Base-by-base conservation (phyloP, 2,888 invertebrate genomes). In the Sclerodermus sp. region DNA sequence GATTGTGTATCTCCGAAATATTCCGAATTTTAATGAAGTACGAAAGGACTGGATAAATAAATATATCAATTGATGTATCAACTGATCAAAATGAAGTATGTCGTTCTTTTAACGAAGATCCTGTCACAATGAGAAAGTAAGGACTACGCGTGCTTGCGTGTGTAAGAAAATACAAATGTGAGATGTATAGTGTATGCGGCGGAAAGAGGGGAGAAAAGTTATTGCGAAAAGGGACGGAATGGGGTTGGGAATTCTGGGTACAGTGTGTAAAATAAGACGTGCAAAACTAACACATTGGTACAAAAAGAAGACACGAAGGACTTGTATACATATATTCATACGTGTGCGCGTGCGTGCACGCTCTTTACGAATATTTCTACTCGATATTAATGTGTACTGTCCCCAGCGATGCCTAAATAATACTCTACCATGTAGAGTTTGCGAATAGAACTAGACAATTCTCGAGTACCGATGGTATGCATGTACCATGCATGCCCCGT, bases 381-480 rank as follows among this genome's bases (percentile, higher is more conserved):
- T 61, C 54, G 58, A 57, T 57, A 57, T 64, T 64, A 60, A 65
- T 58, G 54, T 64, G 58, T 60, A 69, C 53, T 59, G 64, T 64
- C 60, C 65, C 62, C 64, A 65, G 60, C 64, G 61, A 70, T 70
- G 68, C 67, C 65, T 68, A 64, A 58, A 56, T 58, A 54, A 59
- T 52, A 58, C 67, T 71, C 71, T 71, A 71, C 71, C 65, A 54
- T 71, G 71, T 71, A 71, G 71, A 69, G 70, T 60, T 57, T 49
- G 49, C 49, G 57, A 64, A 56, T 41, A 23, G 23, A 23, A 51
- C 52, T 62, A 57, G 57, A 62, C 47, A 59, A 64, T 59, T 42
- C 13, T 36, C n/a, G 5, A n/a, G 36, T 16, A 36, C 17, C 29
- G 15, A 45, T 16, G 1, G 18, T 13, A 45, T 23, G 37, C 13